These are phyloP conservation scores for Chrysomallon squamiferum DNA, from an alignment of 1,140 invertebrate genomes.

Conservation along the genomic window DNA sequence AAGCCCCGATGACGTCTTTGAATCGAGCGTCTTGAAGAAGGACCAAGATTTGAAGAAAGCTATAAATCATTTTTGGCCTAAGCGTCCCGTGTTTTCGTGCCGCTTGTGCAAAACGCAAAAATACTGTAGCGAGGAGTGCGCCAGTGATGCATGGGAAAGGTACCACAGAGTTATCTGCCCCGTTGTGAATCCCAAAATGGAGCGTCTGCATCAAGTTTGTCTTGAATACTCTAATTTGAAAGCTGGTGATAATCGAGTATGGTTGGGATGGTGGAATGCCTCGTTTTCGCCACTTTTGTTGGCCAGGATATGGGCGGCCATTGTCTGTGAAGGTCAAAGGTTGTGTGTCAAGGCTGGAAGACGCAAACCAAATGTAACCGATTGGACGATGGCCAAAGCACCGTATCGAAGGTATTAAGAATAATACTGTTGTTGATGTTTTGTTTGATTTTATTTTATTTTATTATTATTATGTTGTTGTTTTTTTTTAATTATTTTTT, in stretches of 20 bases:
- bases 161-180: slow-evolving; percentile 45
- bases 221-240: slow-evolving; percentile 19
- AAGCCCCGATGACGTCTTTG: slow-evolving; percentile 37
- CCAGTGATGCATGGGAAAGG: slow-evolving; percentile 34
- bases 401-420: slow-evolving; percentile 38
- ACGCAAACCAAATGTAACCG: slow-evolving; percentile 10
- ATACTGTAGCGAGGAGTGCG: slow-evolving; percentile 43
- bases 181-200: slow-evolving; percentile 13
- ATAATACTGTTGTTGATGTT: no score
- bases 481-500: no score
- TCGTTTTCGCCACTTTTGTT: slow-evolving; percentile 43
- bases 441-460: no score
- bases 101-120: slow-evolving; percentile 22
- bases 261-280: slow-evolving; percentile 43
- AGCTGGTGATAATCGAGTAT: slow-evolving; percentile 12
- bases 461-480: no score
- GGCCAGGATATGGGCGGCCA: slow-evolving; percentile 42
- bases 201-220: slow-evolving; percentile 36
- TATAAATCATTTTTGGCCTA: slow-evolving; percentile 37
- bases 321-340: slow-evolving; percentile 29
- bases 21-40: slow-evolving; percentile 12
- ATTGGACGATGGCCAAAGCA: slow-evolving; percentile 33
- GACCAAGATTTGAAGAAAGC: slow-evolving; percentile 27
- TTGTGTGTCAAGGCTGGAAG: slow-evolving; percentile 20
- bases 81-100: slow-evolving; percentile 19